Evolutionary conservation across 2,888 invertebrate genomes (phyloP), one percentile per base, ranked within the genome.

Genomic region (Blastobasis lacticolella): DNA sequence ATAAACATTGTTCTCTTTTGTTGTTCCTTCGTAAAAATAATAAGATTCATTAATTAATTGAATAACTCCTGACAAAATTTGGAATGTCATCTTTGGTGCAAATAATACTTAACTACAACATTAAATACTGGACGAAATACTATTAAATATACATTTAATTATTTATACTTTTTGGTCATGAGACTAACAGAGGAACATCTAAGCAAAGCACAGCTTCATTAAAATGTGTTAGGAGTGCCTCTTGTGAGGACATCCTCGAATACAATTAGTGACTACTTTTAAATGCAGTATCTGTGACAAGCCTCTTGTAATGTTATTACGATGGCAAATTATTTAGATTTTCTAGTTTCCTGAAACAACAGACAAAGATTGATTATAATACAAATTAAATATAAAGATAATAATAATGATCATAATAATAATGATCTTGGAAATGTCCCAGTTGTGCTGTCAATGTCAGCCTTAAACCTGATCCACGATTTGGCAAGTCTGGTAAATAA

Each of bases 311-410:
- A 48, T 51, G 54, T 52, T 57, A 64, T 59, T 69, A 75, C 58
- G 73, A 71, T 3, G 72, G 66, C 41, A 63, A 51, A 49, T 78
- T 75, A 10, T 67, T 71, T 41, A 81, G 55, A 54, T 66, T 77
- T 53, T 55, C 57, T 52, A 82, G 58, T 58, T 73, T 73, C 57
- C 81, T 81, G 78, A 52, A 79, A 78, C 45, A 62, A 64, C 61
- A 52, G 4, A 51, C 49, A 50, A 23, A 23, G 23, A 23, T 23
- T 23, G 23, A 23, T 23, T 23, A 23, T 23, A 23, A 23, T 23
- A 23, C 3, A 23, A 23, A 23, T 23, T 23, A 23, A 23, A 23
- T 3, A 23, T 23, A 1, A 23, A 23, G 23, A 23, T 23, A 23
- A 23, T 23, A 23, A 23, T 23, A 23, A 23, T 23, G 3, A 23